Conservation (phyloP, 2,888 invertebrate species). For the Venustoraphidia nigricollis region DNA sequence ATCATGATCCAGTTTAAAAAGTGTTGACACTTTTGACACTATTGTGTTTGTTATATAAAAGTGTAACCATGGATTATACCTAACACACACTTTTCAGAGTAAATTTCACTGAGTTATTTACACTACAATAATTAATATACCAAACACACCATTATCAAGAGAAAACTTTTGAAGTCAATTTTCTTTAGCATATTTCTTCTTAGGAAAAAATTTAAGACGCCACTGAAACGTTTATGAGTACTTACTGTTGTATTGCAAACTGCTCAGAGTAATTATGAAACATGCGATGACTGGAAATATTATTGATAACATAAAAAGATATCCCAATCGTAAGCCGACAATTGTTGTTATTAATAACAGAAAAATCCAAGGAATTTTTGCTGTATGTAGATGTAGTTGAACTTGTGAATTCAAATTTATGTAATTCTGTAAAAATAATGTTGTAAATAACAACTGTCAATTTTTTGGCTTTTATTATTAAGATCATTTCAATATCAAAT, state of each 20-base stretch:
- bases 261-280: slow-evolving; percentile 15
- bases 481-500: too few relatives aligned
- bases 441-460: slow-evolving; percentile 3
- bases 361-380: slow-evolving; percentile 23
- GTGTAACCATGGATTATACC: too few relatives aligned
- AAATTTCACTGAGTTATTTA: not conserved
- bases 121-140: not conserved
- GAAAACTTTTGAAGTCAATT: not conserved
- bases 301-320: slow-evolving; percentile 21
- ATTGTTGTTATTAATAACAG: slow-evolving; percentile 19
- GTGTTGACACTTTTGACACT: too few relatives aligned
- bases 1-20: too few relatives aligned
- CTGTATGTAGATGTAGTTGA: slow-evolving; percentile 20
- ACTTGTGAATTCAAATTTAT: slow-evolving; percentile 17
- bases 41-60: too few relatives aligned
- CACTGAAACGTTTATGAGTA: not conserved
- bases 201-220: too few relatives aligned
- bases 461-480: too few relatives aligned
- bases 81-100: too few relatives aligned
- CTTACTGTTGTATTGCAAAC: slow-evolving; percentile 18
- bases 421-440: slow-evolving; percentile 15
- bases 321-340: slow-evolving; percentile 20
- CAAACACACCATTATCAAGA: too few relatives aligned
- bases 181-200: not conserved
- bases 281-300: slow-evolving; percentile 22